Conservation (phyloP, 2,797 vertebrate genomes). For the Gymnocypris eckloni region DNA sequence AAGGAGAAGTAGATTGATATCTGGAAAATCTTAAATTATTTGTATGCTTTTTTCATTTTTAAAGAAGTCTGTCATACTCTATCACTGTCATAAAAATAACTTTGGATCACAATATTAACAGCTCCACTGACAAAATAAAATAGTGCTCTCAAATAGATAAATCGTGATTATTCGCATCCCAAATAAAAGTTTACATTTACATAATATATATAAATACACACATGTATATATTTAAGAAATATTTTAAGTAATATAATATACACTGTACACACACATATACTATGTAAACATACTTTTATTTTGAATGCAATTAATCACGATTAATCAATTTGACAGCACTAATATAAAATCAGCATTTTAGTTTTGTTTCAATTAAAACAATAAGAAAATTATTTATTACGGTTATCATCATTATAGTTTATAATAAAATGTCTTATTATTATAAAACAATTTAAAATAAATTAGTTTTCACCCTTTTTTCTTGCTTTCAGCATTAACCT, state of each 20-base stretch:
- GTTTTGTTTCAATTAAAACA: background rate
- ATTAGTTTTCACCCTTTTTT: background rate
- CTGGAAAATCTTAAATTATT: slow-evolving; percentile 53
- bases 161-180: background rate
- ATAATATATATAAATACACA: background rate
- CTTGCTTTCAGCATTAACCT: background rate
- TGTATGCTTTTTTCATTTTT: slow-evolving; percentile 40
- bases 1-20: slow-evolving; percentile 57
- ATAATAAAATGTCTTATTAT: background rate
- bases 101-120: background rate
- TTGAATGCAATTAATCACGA: background rate
- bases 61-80: slow-evolving; percentile 18
- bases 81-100: background rate
- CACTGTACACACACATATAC: background rate
- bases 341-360: background rate
- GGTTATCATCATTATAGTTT: background rate
- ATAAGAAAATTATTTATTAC: background rate
- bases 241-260: background rate
- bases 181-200: background rate
- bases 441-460: background rate
- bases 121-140: background rate
- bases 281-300: background rate
- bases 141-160: background rate
- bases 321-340: no score
- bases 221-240: background rate